Evolutionary conservation across 2,797 vertebrate genomes (phyloP), one percentile per base, ranked within the genome.

Genomic region (Rhinatrema bivittatum): DNA sequence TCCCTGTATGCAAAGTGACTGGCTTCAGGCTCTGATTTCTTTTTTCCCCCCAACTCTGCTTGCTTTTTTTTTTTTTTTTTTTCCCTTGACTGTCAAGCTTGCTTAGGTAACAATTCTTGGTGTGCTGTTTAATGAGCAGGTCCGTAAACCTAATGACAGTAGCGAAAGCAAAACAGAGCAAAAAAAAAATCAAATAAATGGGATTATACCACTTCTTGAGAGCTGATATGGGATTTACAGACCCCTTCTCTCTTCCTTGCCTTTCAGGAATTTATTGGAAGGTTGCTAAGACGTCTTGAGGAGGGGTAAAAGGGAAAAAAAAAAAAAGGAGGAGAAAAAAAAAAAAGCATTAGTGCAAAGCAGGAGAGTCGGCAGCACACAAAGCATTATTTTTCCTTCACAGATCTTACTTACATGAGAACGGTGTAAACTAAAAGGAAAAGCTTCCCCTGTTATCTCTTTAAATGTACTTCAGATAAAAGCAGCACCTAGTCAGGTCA

Each of bases 391-490:
- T 45, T 46, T 52, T 42, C 42, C 53, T 46, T 46, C 46, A 56
- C 53, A 63, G 63, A 58, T 36, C 57, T 58, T 16, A 25, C 39
- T 29, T n/a, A n/a, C 36, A 38, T 38, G 53, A 62, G 53, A 50
- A 33, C 42, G 48, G 46, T 46, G 53, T 52, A 28, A 73, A 76
- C 72, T 75, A 70, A 61, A 62, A 78, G 72, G n/a, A 50, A 35
- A 57, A 68, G 65, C 66, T 50, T 62, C 66, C 73, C 68, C 79
- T n/a, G 80, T 76, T 82, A 79, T 84, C 78, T 78, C 80, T 87
- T 81, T 83, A 82, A 84, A 84, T 63, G 79, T 61, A 82, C 77
- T 83, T 74, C 78, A 79, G 78, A 86, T 86, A 79, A 85, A 87
- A 86, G 79, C 79, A 40, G 76, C 63, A 68, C 77, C 72, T 72